phyloP scores from a whole-genome alignment of 1,140 invertebrate genomes.

The Pteromalus puparum region DNA sequence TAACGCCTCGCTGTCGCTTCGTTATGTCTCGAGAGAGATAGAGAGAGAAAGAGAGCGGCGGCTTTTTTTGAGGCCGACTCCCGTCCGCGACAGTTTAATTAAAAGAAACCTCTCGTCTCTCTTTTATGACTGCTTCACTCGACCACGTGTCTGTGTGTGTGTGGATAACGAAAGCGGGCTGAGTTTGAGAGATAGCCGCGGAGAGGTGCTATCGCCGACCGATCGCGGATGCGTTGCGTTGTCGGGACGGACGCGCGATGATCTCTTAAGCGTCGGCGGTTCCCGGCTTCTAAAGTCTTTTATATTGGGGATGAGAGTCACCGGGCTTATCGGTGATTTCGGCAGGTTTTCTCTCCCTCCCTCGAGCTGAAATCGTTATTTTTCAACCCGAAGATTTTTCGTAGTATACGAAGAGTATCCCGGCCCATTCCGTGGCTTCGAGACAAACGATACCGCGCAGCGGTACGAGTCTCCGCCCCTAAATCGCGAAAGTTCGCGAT shows the following conservation, averaged over 20 bases:
- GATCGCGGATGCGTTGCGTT: not conserved
- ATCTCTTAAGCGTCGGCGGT: not conserved
- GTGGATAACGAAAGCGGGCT: not conserved
- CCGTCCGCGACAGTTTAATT: conserved; percentile 71
- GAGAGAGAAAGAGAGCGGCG: not conserved
- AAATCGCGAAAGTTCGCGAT: conserved; percentile 68
- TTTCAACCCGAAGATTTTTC: no score
- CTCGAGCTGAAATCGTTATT: not conserved
- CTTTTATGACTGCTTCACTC: conserved; percentile 66
- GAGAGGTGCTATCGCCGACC: conserved; percentile 14
- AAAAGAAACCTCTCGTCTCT: conserved; percentile 72
- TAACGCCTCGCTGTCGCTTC: conserved; percentile 69
- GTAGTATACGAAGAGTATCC: not conserved
- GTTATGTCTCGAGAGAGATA: conserved; percentile 63
- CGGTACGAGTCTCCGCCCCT: conserved; percentile 46
- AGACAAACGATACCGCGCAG: not conserved
- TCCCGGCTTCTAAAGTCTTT: not conserved
- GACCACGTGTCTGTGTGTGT: no score
- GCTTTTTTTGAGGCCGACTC: conserved; percentile 38
- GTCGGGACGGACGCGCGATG: not conserved
- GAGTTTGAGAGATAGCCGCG: conserved; percentile 61
- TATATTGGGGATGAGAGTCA: not conserved
- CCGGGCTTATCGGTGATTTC: no score
- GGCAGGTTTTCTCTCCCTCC: no score
- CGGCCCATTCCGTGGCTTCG: not conserved